A percentile compares a stretch with the other conserved stretches of the same genome.
phyloP scores from a whole-genome alignment of 2,888 invertebrate genomes.

The Bembecia ichneumoniformis region DNA sequence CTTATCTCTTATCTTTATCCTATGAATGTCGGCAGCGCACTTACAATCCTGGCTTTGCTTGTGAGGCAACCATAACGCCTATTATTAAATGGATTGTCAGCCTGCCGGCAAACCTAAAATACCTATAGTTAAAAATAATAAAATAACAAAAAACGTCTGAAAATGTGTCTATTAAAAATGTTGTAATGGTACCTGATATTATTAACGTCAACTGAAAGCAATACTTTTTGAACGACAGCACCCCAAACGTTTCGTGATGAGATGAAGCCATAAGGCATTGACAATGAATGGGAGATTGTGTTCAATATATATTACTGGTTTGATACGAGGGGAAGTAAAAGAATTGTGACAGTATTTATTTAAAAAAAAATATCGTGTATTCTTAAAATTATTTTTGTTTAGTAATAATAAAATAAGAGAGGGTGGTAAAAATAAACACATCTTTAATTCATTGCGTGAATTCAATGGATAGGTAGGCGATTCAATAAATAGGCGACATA shows the following conservation, averaged over 20 bases:
- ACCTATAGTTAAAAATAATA: too few relatives aligned
- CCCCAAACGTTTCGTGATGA: conserved; percentile 9
- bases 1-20: too few relatives aligned
- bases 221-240: conserved; percentile 7
- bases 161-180: background rate
- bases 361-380: background rate
- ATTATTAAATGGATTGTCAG: too few relatives aligned
- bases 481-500: too few relatives aligned
- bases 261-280: conserved; percentile 3
- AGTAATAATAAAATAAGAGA: background rate
- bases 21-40: too few relatives aligned
- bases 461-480: too few relatives aligned
- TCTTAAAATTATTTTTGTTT: background rate
- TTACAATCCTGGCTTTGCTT: too few relatives aligned
- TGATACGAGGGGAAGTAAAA: background rate
- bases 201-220: conserved; percentile 4
- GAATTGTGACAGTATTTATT: background rate
- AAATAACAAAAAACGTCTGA: too few relatives aligned
- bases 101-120: too few relatives aligned
- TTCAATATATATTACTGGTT: background rate
- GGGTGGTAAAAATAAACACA: background rate
- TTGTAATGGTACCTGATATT: background rate
- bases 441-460: too few relatives aligned
- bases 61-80: too few relatives aligned
- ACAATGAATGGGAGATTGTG: background rate